These are phyloP conservation scores for Cynoglossus semilaevis DNA, from an alignment of 2,113 vertebrate genomes.

Conservation along the genomic window DNA sequence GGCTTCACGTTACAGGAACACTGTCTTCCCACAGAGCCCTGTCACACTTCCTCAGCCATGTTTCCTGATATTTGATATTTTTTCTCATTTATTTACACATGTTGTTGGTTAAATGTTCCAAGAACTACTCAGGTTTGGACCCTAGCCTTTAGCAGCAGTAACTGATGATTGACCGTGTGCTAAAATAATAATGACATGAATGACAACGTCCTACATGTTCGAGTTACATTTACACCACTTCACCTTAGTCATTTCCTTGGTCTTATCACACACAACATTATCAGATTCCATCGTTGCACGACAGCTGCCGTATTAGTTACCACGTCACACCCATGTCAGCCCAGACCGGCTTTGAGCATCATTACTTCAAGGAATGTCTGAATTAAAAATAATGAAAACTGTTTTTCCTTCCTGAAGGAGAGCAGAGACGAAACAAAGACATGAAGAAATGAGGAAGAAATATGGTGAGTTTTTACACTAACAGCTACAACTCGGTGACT, in stretches of 20 bases:
- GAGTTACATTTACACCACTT: no score
- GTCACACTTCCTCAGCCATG: no score
- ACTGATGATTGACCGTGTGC: no score
- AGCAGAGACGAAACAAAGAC: slow-evolving; percentile 87
- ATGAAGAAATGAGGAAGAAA: slow-evolving; percentile 93
- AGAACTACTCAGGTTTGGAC: no score
- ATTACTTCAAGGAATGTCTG: slow-evolving; percentile 6
- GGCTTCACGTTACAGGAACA: no score
- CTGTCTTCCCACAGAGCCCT: no score
- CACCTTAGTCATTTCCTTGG: background rate
- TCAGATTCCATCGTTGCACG: slow-evolving; percentile 6
- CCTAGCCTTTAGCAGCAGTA: no score
- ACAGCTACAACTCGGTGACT: background rate
- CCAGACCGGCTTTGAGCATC: slow-evolving; percentile 45
- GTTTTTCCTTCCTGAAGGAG: slow-evolving; percentile 73
- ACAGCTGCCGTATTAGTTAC: background rate
- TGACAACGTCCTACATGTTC: no score
- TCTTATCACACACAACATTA: slow-evolving; percentile 13
- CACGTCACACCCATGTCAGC: slow-evolving; percentile 24
- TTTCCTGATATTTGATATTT: no score
- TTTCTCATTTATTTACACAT: no score
- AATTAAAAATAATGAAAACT: slow-evolving; percentile 1
- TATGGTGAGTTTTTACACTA: slow-evolving; percentile 79
- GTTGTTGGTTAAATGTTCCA: no score
- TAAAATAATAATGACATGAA: no score